Evolutionary conservation across 2,888 invertebrate genomes (phyloP), one percentile per base, ranked within the genome.

Genomic region (Habroteleia sp.): DNA sequence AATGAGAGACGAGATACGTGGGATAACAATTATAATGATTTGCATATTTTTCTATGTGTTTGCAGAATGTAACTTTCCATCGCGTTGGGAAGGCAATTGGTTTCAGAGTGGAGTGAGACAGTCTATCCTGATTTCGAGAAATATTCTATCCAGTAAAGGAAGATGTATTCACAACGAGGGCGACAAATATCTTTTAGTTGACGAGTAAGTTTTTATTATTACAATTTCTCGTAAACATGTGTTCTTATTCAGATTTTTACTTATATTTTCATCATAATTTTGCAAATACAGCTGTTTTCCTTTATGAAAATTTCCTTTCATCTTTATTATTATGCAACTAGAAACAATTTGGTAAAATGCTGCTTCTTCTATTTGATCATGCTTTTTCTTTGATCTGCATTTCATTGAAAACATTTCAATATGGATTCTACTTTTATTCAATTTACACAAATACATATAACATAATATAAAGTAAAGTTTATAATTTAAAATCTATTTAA

Each of bases 91-190:
- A 87, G 96, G 96, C 81, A 93, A 93, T 81, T 96, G 96, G 96
- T 96, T 96, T 91, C 95, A 96, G 89, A 96, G 96, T 72, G 96
- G 96, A 72, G 95, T 96, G 82, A 93, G 95, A 85, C 94, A 94
- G 89, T 93, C 95, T 54, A 95, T 96, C 89, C 91, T 93, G 84
- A 95, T 96, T 86, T 94, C 95, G 84, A 94, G 93, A 72, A 94
- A 94, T 84, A 91, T 93, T 77, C 92, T 96, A 81, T 95, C 95
- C 87, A 95, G 94, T 89, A 96, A 96, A 89, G 96, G 96, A 82
- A 92, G 92, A 88, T 96, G 96, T 88, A 91, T 95, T 76, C 94
- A 94, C 78, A 93, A 93, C 63, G 96, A 96, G 84, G 95, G 95
- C 83, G 95, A 96, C 91, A 96, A 96, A 90, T 96, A 94, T 90